Conservation (phyloP, 2,888 invertebrate genomes). For the Chelonus formosanus region DNA sequence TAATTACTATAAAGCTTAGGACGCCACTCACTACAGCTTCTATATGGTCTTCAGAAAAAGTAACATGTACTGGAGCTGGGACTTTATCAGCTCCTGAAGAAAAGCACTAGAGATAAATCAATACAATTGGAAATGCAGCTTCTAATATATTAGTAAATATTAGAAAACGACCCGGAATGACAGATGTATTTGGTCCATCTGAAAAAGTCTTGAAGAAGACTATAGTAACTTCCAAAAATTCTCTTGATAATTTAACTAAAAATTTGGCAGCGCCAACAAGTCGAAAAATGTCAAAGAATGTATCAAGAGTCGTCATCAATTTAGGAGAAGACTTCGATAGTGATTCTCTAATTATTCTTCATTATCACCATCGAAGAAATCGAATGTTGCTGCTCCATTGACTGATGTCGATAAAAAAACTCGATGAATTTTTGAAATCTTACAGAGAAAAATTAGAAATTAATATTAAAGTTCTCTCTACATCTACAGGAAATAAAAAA, state of each 20-base stretch:
- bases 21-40: constrained; percentile 96
- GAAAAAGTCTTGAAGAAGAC: constrained; percentile 50
- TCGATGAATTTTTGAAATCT: constrained; percentile 58
- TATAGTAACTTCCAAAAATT: too few relatives aligned
- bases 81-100: too few relatives aligned
- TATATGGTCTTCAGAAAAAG: constrained; percentile 98
- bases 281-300: constrained; percentile 42
- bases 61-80: constrained; percentile 93
- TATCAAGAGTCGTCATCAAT: constrained; percentile 54
- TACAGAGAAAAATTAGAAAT: constrained; percentile 57
- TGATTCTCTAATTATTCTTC: constrained; percentile 38
- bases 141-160: not conserved
- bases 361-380: too few relatives aligned
- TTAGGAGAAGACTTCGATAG: constrained; percentile 58
- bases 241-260: not conserved
- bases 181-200: constrained; percentile 35
- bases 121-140: not conserved
- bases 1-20: constrained; percentile 97
- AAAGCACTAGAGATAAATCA: constrained; percentile 48
- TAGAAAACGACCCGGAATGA: constrained; percentile 36
- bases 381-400: constrained; percentile 34
- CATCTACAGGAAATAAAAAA: constrained; percentile 11
- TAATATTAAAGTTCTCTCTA: constrained; percentile 11
- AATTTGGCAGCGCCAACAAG: constrained; percentile 43
- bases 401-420: constrained; percentile 60